Evolutionary conservation across 2,797 vertebrate species (phyloP), one percentile per base, ranked within the genome.

Genomic region (Ptychadena robeensis): DNA sequence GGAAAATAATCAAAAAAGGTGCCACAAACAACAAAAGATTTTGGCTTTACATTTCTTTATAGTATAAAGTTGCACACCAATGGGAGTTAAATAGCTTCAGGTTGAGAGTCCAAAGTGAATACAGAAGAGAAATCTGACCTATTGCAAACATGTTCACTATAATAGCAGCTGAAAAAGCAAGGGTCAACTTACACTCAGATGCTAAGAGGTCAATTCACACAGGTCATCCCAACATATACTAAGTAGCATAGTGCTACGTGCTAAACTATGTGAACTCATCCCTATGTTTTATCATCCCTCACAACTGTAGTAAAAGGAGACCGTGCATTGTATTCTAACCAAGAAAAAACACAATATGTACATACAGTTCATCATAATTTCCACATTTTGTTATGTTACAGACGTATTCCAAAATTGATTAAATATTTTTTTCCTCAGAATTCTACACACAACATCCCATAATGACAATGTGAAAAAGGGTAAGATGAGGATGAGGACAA

Each of bases 151-250:
- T 66, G 61, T 44, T 44, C 35, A 31, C 25, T 32, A 77, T 40
- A 48, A 77, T 44, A 77, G 74, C 74, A 66, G 74, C 74, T 77
- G 74, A 66, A 66, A 77, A 66, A 66, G 74, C 74, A 77, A 65
- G 37, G 32, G 74, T 77, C 38, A 65, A 32, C 37, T 38, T 63
- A 65, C 34, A 66, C 37, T 48, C 15, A 38, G n/a, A 65, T 65
- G 73, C 35, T 76, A 76, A 76, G 61, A 77, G 74, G 37, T 66
- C 37, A 38, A 31, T 44, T 65, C 37, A 44, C 27, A 2, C 15
- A 65, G 30, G 61, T 65, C 40, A 44, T 65, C 65, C 34, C n/a
- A 44, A 38, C 12, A 7, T 31, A 40, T 5, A 12, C 14, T 18
- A 44, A 18, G n/a, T n/a, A n/a, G n/a, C n/a, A n/a, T n/a, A 38